Percentiles rank a stretch among this genome's conserved stretches.
Evolutionary conservation across 1,140 invertebrate genomes (phyloP).

Genomic region (Marisa cornuarietis): DNA sequence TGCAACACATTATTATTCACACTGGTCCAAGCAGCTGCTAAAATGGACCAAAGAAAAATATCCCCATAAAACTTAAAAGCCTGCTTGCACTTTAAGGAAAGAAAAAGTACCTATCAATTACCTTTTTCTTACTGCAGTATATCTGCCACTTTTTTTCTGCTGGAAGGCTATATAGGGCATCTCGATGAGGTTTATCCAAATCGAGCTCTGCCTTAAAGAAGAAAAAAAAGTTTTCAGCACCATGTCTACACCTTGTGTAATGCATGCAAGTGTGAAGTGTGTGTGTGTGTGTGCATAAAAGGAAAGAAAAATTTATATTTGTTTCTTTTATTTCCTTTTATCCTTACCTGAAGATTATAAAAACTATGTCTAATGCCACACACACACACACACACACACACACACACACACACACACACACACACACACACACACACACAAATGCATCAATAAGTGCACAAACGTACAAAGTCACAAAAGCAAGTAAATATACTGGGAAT

Average conservation of each 20-base stretch:
- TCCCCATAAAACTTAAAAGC: no score
- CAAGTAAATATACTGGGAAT: background rate
- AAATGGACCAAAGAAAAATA: no score
- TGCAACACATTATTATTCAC: no score
- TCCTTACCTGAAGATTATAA: no score
- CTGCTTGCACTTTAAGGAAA: background rate
- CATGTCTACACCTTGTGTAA: no score
- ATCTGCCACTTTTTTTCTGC: constrained; percentile 98
- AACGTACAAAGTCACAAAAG: background rate
- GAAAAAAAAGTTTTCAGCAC: background rate
- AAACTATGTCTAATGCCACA: background rate
- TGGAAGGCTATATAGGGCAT: constrained; percentile 88
- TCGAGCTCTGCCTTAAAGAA: constrained; percentile 85
- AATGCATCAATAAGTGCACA: background rate
- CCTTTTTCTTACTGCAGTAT: constrained; percentile 89
- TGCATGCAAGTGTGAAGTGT: no score
- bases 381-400: constrained; percentile 7
- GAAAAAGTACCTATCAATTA: constrained; percentile 32
- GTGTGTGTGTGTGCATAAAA: no score
- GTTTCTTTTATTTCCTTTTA: no score
- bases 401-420: constrained; percentile 6
- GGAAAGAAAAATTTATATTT: no score
- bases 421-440: constrained; percentile 2
- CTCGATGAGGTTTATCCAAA: constrained; percentile 89
- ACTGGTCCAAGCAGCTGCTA: no score